Evolutionary conservation across 1,140 invertebrate genomes (phyloP).

Genomic region (Meloidogyne hapla): DNA sequence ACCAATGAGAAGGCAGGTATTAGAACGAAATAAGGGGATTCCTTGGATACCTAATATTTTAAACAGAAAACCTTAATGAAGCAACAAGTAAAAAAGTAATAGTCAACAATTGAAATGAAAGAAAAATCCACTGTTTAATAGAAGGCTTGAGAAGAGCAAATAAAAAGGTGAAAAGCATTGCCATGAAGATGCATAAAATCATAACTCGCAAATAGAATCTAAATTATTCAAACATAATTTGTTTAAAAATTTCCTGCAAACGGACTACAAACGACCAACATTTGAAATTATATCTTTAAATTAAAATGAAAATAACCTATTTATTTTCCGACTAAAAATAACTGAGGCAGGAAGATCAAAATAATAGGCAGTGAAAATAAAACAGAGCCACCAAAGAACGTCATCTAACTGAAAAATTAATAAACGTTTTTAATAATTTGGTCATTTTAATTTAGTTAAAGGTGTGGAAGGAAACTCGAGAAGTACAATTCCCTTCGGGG

Average conservation of each 20-base stretch:
- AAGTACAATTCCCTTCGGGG: too few species aligned
- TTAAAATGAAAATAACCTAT: slow-evolving; percentile 31
- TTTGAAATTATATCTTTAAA: too few species aligned
- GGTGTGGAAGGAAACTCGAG: too few species aligned
- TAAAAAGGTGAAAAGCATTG: not conserved
- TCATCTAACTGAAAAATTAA: slow-evolving; percentile 38
- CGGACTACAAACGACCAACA: not conserved
- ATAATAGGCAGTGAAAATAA: slow-evolving; percentile 26
- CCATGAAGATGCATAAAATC: not conserved
- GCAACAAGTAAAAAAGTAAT: not conserved
- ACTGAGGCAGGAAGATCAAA: slow-evolving; percentile 40
- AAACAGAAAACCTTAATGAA: not conserved
- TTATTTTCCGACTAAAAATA: slow-evolving; percentile 30
- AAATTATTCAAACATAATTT: not conserved
- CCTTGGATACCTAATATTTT: too few species aligned
- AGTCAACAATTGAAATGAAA: not conserved
- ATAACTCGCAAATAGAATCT: not conserved
- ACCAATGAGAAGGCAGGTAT: too few species aligned
- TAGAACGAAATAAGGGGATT: too few species aligned
- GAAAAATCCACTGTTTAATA: not conserved
- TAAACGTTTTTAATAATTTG: too few species aligned
- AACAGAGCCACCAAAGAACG: slow-evolving; percentile 33
- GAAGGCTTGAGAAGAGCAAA: not conserved
- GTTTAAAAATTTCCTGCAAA: too few species aligned
- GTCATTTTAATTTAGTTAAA: too few species aligned